Conservation (phyloP, 2,888 invertebrate species). For the Nymphalis polychloros region DNA sequence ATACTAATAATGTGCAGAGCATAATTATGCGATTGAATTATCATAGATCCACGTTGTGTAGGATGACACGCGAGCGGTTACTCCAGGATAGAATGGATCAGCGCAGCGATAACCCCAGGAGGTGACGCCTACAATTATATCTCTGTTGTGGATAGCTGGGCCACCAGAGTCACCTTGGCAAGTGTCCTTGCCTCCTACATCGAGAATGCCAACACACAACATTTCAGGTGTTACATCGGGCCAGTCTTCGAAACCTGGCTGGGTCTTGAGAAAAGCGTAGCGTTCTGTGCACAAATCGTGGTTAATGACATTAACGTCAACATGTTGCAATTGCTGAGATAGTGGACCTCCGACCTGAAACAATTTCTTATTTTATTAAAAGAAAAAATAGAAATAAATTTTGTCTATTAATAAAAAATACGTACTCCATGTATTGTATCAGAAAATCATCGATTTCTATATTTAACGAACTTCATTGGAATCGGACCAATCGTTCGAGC, state of each 20-base stretch:
- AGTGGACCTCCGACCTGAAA: neutral
- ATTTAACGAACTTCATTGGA: too few species aligned
- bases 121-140: conserved; percentile 59
- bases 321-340: conserved; percentile 44
- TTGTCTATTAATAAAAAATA: too few species aligned
- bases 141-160: conserved; percentile 41
- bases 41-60: conserved; percentile 55
- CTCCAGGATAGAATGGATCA: conserved; percentile 70
- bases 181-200: conserved; percentile 50
- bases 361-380: too few species aligned
- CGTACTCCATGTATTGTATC: too few species aligned
- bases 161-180: conserved; percentile 53
- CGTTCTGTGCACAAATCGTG: conserved; percentile 49
- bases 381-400: neutral
- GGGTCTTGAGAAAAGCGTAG: conserved; percentile 58
- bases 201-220: conserved; percentile 58
- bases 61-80: conserved; percentile 68
- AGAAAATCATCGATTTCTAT: too few species aligned
- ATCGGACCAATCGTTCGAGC: too few species aligned
- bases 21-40: conserved; percentile 39
- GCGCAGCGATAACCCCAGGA: conserved; percentile 69
- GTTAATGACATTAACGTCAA: conserved; percentile 50
- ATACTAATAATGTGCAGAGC: neutral
- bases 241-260: conserved; percentile 67
- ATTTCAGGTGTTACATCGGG: conserved; percentile 54